Evolutionary conservation across 2,888 invertebrate genomes (phyloP).

Genomic region (Stenchaetothrips biformis): DNA sequence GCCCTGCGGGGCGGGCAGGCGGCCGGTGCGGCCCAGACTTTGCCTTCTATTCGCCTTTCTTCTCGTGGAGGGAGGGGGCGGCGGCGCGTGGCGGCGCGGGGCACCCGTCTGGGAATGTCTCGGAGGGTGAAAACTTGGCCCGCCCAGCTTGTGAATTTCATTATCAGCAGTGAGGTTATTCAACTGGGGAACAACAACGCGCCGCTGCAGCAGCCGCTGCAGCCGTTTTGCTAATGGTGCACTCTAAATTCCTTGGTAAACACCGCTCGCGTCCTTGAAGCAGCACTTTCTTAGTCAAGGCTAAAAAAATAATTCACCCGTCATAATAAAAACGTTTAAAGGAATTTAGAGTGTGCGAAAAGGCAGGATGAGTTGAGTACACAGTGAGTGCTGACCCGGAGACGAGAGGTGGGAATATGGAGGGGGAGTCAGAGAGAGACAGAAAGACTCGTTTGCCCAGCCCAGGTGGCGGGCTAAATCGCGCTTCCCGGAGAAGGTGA

Average conservation of each 20-base stretch:
- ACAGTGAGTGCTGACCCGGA: constrained; percentile 30
- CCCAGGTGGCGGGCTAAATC: constrained; percentile 26
- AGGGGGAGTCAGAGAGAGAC: constrained; percentile 33
- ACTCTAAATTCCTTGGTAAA: no score
- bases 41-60: no score
- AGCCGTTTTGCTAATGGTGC: no score
- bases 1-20: no score
- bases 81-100: neutral
- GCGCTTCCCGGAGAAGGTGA: no score
- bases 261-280: no score
- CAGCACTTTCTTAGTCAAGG: no score
- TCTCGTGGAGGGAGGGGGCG: no score
- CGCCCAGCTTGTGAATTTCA: neutral
- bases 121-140: neutral
- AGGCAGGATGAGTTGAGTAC: constrained; percentile 19
- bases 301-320: no score
- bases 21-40: no score
- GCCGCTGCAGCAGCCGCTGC: neutral
- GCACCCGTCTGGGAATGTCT: neutral
- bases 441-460: constrained; percentile 28
- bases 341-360: neutral
- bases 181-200: neutral
- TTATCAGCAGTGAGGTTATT: neutral
- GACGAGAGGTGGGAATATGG: constrained; percentile 32
- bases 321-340: no score